phyloP scores from a whole-genome alignment of 2,888 invertebrate species.

The Buathra laborator region DNA sequence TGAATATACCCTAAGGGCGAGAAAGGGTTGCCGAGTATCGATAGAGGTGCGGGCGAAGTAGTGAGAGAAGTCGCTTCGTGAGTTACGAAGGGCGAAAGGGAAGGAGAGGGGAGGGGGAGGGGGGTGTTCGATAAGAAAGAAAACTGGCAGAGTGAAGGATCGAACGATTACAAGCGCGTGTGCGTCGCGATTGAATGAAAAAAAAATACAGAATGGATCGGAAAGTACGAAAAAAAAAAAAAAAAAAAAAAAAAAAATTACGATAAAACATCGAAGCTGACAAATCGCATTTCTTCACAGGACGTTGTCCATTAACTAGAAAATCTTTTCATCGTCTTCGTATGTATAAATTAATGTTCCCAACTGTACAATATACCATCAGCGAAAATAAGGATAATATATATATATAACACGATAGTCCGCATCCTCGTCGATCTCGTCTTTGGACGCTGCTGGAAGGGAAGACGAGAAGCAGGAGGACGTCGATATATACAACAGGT shows the following conservation, averaged over 20 bases:
- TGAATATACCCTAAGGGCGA: constrained; percentile 54
- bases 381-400: constrained; percentile 48
- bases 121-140: constrained; percentile 54
- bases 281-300: neutral
- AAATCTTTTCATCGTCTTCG: neutral
- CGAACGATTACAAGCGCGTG: constrained; percentile 61
- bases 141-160: constrained; percentile 62
- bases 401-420: constrained; percentile 42
- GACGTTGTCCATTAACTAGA: neutral
- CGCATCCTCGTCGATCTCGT: constrained; percentile 44
- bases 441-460: neutral
- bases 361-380: constrained; percentile 1
- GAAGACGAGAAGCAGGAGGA: constrained; percentile 33
- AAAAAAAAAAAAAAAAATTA: neutral
- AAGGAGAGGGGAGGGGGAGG: too few species aligned
- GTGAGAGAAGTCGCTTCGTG: constrained; percentile 56
- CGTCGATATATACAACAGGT: constrained; percentile 40
- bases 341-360: constrained; percentile 10
- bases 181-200: constrained; percentile 12
- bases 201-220: constrained; percentile 49
- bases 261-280: neutral
- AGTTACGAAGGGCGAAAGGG: constrained; percentile 58
- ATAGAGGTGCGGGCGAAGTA: constrained; percentile 54
- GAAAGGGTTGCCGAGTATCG: constrained; percentile 62
- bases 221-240: constrained; percentile 44